Conservation (phyloP, 2,797 vertebrate genomes). For the Argyrosomus regius region DNA sequence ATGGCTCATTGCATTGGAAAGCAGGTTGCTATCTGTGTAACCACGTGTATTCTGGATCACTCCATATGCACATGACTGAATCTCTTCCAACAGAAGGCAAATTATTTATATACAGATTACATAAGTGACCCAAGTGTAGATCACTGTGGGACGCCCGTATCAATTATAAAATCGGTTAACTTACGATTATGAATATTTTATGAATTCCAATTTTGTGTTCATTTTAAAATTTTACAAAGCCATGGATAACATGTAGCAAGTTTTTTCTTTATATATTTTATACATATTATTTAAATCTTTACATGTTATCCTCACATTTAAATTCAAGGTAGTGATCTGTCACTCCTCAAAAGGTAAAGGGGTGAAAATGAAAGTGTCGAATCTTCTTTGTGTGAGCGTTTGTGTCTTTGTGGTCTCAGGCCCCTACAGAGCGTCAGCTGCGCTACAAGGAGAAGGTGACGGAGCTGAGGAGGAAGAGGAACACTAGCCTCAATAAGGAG, state of each 20-base stretch:
- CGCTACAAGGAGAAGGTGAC: slow-evolving; percentile 98
- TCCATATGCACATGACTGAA: not conserved
- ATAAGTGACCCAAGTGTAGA: not conserved
- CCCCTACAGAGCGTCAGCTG: slow-evolving; percentile 93
- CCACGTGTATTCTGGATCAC: not conserved
- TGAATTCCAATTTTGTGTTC: not conserved
- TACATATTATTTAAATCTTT: not conserved
- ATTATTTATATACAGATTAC: not conserved
- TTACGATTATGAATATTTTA: not conserved
- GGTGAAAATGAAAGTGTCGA: not conserved
- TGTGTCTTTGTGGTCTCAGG: slow-evolving; percentile 77
- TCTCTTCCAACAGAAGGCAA: not conserved
- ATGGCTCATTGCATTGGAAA: not conserved
- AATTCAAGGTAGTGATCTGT: not conserved
- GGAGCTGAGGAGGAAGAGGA: slow-evolving; percentile 97
- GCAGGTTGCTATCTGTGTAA: not conserved
- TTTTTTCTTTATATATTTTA: not conserved
- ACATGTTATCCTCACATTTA: not conserved
- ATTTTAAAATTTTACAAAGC: not conserved
- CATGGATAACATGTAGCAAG: not conserved
- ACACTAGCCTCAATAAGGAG: slow-evolving; percentile 92
- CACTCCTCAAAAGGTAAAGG: not conserved
- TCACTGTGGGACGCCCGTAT: not conserved
- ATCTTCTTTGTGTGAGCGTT: not conserved
- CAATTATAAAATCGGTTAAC: not conserved